A percentile compares a stretch with the other conserved stretches of the same genome.
phyloP scores from a whole-genome alignment of 2,888 invertebrate species.

The Lochmaea capreae region DNA sequence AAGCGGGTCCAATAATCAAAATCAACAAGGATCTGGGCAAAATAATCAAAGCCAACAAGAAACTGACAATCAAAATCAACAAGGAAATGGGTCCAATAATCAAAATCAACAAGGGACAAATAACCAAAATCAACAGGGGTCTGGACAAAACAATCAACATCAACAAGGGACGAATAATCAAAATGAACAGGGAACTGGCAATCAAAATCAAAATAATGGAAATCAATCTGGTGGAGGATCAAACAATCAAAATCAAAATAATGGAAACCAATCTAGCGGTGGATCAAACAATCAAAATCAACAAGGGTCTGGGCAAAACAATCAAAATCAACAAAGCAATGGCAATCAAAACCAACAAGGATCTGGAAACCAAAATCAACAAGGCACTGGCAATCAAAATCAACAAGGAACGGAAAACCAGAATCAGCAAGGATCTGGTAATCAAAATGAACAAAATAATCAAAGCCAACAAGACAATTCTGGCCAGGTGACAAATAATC shows the following conservation, averaged over 20 bases:
- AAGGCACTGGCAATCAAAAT: slow-evolving; percentile 24
- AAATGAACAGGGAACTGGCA: slow-evolving; percentile 18
- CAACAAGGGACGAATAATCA: slow-evolving; percentile 14
- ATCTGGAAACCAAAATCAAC: slow-evolving; percentile 25
- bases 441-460: too few species aligned
- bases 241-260: slow-evolving; percentile 32
- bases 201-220: slow-evolving; percentile 11
- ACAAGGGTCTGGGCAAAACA: slow-evolving; percentile 15
- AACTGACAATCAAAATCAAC: slow-evolving; percentile 27
- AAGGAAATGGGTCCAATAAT: slow-evolving; percentile 5
- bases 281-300: slow-evolving; percentile 27
- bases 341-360: slow-evolving; percentile 29
- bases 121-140: slow-evolving; percentile 31
- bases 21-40: slow-evolving; percentile 29
- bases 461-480: slow-evolving; percentile 19
- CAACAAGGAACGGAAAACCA: slow-evolving; percentile 32
- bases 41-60: slow-evolving; percentile 38
- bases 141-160: neutral
- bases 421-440: slow-evolving; percentile 33
- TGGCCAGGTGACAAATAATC: slow-evolving; percentile 34
- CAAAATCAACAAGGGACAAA: slow-evolving; percentile 22
- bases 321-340: slow-evolving; percentile 27
- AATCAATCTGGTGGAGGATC: slow-evolving; percentile 10
- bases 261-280: slow-evolving; percentile 33
- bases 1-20: slow-evolving; percentile 10